phyloP scores from a whole-genome alignment of 2,113 vertebrate species.

The Equus quagga region DNA sequence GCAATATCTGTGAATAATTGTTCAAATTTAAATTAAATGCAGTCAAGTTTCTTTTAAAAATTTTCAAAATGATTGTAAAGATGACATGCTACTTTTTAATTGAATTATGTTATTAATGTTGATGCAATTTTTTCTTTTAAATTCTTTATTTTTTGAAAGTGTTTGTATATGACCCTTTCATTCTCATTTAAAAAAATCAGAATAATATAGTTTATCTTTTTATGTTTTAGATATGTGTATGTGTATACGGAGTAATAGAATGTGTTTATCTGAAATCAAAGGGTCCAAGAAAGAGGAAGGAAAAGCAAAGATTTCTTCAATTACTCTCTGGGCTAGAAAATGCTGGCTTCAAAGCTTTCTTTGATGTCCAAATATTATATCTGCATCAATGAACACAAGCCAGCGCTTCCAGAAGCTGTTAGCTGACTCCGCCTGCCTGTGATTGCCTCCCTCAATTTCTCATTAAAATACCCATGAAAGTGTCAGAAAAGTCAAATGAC shows the following conservation, averaged over 20 bases:
- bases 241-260: neutral
- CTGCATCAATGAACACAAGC: neutral
- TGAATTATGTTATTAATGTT: neutral
- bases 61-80: neutral
- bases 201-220: neutral
- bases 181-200: neutral
- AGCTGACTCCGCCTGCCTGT: neutral
- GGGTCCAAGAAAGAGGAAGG: neutral
- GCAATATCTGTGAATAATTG: neutral
- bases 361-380: slow-evolving; percentile 58
- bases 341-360: slow-evolving; percentile 34
- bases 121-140: neutral
- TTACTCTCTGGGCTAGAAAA: slow-evolving; percentile 43
- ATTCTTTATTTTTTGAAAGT: neutral
- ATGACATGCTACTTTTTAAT: neutral
- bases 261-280: slow-evolving; percentile 56
- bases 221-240: neutral
- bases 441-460: neutral
- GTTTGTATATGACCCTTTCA: neutral
- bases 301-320: neutral
- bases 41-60: neutral
- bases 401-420: neutral
- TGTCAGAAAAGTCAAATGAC: slow-evolving; percentile 36
- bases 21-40: neutral
- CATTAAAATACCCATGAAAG: slow-evolving; percentile 34